A percentile compares a stretch with the other conserved stretches of the same genome.
phyloP scores from a whole-genome alignment of 2,797 vertebrate species.

The Cheirogaleus major region DNA sequence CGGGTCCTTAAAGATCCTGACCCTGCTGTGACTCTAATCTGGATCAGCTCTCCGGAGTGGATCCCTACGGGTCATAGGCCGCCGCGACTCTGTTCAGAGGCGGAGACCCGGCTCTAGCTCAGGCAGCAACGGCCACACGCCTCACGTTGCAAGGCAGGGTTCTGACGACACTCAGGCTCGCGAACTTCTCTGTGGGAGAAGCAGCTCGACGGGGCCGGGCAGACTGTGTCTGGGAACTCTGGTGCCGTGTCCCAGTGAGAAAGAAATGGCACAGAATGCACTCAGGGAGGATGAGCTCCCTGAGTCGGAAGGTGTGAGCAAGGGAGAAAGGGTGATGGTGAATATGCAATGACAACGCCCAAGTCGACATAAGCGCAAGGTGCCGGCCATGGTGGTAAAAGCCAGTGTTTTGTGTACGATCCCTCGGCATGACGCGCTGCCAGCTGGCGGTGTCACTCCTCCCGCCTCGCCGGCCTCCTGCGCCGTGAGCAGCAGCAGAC shows the following conservation, averaged over 20 bases:
- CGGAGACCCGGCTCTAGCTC: not conserved
- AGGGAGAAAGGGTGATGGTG: too few species aligned
- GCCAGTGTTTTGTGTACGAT: accelerated
- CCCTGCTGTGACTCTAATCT: not conserved
- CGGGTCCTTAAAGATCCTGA: accelerated
- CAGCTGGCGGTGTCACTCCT: accelerated
- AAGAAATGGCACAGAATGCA: not conserved
- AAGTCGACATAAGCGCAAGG: accelerated
- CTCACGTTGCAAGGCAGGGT: accelerated
- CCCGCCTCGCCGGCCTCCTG: accelerated
- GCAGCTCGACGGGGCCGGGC: not conserved
- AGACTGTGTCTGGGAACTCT: not conserved
- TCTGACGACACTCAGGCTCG: accelerated
- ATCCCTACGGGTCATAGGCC: not conserved
- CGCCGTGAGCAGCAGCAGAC: accelerated
- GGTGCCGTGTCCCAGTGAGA: not conserved
- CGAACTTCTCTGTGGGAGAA: not conserved
- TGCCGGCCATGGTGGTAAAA: accelerated
- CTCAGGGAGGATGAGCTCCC: accelerated
- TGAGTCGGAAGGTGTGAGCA: not conserved
- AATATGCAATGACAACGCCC: accelerated
- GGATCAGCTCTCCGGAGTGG: not conserved
- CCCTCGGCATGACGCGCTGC: accelerated
- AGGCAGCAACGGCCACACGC: accelerated
- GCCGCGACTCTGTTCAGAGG: accelerated